phyloP scores from a whole-genome alignment of 2,797 vertebrate species.

The Hephaestus fuliginosus region DNA sequence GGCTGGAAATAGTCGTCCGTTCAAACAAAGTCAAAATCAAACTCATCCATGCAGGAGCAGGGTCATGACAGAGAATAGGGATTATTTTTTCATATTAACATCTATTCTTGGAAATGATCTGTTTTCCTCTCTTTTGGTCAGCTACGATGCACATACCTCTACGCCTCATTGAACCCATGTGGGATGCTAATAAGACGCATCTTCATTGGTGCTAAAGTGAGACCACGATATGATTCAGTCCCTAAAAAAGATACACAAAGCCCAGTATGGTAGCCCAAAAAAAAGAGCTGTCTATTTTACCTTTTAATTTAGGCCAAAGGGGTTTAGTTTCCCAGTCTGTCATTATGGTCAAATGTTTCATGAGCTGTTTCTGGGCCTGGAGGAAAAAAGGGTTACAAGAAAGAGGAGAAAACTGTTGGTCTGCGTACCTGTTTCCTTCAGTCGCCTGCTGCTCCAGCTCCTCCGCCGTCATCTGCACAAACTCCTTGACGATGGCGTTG shows the following conservation, averaged over 20 bases:
- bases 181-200: conserved; percentile 30
- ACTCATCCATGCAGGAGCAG: conserved; percentile 78
- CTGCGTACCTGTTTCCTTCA: conserved; percentile 91
- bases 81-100: background rate
- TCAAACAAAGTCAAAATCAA: conserved; percentile 64
- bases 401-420: conserved; percentile 26
- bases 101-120: background rate
- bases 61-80: conserved; percentile 63
- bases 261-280: background rate
- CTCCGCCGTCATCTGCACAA: conserved; percentile 92
- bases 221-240: conserved; percentile 28
- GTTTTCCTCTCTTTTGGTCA: background rate
- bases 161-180: conserved; percentile 48
- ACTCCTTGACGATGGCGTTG: conserved; percentile 93
- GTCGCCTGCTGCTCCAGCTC: conserved; percentile 89
- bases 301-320: background rate
- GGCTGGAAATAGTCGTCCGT: conserved; percentile 48
- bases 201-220: conserved; percentile 42
- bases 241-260: background rate
- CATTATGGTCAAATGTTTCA: background rate
- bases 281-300: background rate
- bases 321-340: background rate
- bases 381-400: background rate
- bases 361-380: background rate
- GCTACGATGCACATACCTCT: conserved; percentile 63